Evolutionary conservation across 2,888 invertebrate species (phyloP).

Genomic region (Ochlodes sylvanus): DNA sequence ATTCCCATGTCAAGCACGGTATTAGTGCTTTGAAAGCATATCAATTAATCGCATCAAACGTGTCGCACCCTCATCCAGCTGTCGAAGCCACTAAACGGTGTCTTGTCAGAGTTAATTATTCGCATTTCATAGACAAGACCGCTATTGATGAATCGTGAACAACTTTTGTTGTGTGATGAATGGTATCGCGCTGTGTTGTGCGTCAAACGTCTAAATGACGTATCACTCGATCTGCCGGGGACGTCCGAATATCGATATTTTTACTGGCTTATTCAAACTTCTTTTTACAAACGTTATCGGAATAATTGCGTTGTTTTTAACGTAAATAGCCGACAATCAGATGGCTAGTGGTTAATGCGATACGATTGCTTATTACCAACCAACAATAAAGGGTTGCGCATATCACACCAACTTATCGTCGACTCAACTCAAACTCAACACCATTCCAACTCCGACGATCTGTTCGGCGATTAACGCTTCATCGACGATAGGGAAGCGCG

Average conservation of each 20-base stretch:
- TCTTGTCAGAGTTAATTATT: constrained; percentile 55
- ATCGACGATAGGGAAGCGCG: too few relatives aligned
- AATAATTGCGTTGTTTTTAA: too few relatives aligned
- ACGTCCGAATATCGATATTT: constrained; percentile 3
- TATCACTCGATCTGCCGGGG: constrained; percentile 38
- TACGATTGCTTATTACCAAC: too few relatives aligned
- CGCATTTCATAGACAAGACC: constrained; percentile 58
- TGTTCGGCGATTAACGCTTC: too few relatives aligned
- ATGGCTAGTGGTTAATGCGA: too few relatives aligned
- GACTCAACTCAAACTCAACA: too few relatives aligned
- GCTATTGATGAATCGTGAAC: constrained; percentile 53
- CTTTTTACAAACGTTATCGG: too few relatives aligned
- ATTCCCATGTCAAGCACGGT: background rate
- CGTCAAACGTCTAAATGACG: constrained; percentile 38
- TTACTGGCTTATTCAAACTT: too few relatives aligned
- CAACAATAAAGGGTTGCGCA: too few relatives aligned
- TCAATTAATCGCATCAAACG: constrained; percentile 23
- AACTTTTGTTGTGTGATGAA: constrained; percentile 49
- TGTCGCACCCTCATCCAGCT: constrained; percentile 27
- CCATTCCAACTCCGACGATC: too few relatives aligned
- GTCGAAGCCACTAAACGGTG: constrained; percentile 29
- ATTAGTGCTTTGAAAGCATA: background rate
- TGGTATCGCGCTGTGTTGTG: constrained; percentile 42
- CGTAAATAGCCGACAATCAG: too few relatives aligned
- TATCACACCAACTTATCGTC: too few relatives aligned